Conservation (phyloP, 2,888 invertebrate genomes). For the Nysson spinosus region DNA sequence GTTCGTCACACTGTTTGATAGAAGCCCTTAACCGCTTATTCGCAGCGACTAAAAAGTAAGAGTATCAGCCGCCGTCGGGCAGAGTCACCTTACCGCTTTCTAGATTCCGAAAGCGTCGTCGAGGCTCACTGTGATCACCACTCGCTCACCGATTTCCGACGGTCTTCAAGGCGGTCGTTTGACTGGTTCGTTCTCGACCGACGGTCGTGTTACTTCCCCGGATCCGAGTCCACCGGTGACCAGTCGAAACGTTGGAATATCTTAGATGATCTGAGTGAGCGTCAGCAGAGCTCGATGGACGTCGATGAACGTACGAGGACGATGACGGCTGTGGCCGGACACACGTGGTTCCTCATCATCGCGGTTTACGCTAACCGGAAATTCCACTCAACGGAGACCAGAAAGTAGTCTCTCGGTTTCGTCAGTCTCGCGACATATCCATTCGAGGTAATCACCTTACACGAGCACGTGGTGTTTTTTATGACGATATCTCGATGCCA, state of each 20-base stretch:
- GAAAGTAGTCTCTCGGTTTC: conserved; percentile 15
- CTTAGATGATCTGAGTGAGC: conserved; percentile 47
- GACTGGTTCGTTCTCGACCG: conserved; percentile 23
- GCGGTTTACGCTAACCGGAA: conserved; percentile 34
- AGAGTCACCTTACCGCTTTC: neutral
- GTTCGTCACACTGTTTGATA: conserved; percentile 6
- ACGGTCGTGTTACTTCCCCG: conserved; percentile 41
- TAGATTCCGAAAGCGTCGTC: conserved; percentile 6
- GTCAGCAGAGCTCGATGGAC: conserved; percentile 70
- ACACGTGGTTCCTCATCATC: conserved; percentile 72
- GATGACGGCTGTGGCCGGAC: conserved; percentile 46
- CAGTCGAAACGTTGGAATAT: conserved; percentile 17
- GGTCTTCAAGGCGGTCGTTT: neutral
- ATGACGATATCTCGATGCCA: neutral
- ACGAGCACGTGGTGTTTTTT: conserved; percentile 51
- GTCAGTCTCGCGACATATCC: conserved; percentile 56
- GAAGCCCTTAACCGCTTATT: neutral
- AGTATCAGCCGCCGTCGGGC: conserved; percentile 19
- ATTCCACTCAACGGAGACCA: conserved; percentile 24
- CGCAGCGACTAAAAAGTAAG: neutral
- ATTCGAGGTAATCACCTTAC: conserved; percentile 13
- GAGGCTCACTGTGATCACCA: conserved; percentile 11
- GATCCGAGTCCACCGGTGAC: conserved; percentile 36
- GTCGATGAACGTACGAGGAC: conserved; percentile 28
- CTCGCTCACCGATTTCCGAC: conserved; percentile 5